Conservation (phyloP, 1,140 invertebrate species). For the Agrilus planipennis region DNA sequence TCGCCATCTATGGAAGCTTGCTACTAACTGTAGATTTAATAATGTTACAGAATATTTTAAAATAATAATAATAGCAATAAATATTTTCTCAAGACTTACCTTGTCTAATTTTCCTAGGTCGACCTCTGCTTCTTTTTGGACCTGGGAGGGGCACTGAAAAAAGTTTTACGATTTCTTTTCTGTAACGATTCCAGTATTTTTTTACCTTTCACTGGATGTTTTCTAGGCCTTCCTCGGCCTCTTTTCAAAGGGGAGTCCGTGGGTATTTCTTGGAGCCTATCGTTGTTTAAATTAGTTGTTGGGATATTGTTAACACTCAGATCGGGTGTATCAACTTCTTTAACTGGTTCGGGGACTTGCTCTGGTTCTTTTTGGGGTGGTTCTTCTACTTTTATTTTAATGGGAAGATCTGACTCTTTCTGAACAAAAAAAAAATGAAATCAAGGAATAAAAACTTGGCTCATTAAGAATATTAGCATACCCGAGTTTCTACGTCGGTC, state of each 20-base stretch:
- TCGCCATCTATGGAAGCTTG: too few relatives aligned
- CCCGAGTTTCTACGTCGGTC: not conserved
- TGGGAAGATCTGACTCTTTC: too few relatives aligned
- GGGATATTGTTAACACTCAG: not conserved
- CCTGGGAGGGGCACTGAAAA: not conserved
- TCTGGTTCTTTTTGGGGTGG: too few relatives aligned
- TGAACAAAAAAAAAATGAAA: too few relatives aligned
- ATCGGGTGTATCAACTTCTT: not conserved
- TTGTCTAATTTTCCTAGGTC: constrained; percentile 10
- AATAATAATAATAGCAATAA: too few relatives aligned
- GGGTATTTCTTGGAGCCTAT: not conserved
- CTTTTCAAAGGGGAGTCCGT: constrained; percentile 10
- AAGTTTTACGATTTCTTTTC: not conserved
- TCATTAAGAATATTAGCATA: not conserved
- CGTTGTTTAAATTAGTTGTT: not conserved
- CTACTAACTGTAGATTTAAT: too few relatives aligned
- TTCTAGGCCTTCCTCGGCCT: constrained; percentile 12
- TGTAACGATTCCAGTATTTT: not conserved
- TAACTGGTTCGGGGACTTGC: not conserved
- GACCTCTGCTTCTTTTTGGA: constrained; percentile 9
- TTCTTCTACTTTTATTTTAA: too few relatives aligned
- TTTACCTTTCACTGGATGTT: constrained; percentile 5
- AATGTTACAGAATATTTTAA: too few relatives aligned
- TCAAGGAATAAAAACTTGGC: too few relatives aligned
- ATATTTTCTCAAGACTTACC: too few relatives aligned